Percentiles rank a stretch among this genome's conserved stretches.
Evolutionary conservation across 2,888 invertebrate species (phyloP).

Genomic region (Diarsia brunnea): DNA sequence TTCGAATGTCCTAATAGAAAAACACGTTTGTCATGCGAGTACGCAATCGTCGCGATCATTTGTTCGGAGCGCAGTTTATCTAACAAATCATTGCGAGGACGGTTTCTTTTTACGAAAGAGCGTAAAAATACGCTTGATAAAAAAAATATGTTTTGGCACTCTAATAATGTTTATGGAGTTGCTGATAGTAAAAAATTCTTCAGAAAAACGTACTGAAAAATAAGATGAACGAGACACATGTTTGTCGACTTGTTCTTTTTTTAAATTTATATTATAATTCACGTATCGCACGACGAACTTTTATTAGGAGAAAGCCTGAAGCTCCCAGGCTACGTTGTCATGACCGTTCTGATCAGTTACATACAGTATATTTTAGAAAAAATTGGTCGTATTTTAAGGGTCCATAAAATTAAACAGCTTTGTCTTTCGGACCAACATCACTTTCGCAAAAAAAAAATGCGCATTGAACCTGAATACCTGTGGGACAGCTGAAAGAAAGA

Average conservation of each 20-base stretch:
- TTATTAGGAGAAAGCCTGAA: background rate
- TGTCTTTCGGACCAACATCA: background rate
- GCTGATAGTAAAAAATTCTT: background rate
- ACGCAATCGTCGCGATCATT: background rate
- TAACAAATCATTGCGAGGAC: too few relatives aligned
- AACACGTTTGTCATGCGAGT: background rate
- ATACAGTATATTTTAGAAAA: background rate
- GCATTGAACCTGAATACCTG: too few relatives aligned
- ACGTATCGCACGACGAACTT: background rate
- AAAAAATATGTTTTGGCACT: background rate
- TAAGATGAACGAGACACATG: background rate
- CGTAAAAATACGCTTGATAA: background rate
- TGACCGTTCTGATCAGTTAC: background rate
- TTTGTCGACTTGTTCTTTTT: background rate
- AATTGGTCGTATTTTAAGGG: background rate
- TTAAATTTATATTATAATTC: too few relatives aligned
- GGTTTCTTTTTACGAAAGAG: background rate
- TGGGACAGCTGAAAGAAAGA: too few relatives aligned
- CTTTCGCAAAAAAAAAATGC: too few relatives aligned
- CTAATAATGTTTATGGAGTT: background rate
- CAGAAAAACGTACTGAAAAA: background rate
- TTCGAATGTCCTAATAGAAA: background rate
- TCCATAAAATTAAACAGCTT: background rate
- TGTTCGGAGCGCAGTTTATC: background rate
- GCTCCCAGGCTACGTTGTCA: background rate